Evolutionary conservation across 2,888 invertebrate species (phyloP), one percentile per base, ranked within the genome.

Genomic region (Chirona hameri): DNA sequence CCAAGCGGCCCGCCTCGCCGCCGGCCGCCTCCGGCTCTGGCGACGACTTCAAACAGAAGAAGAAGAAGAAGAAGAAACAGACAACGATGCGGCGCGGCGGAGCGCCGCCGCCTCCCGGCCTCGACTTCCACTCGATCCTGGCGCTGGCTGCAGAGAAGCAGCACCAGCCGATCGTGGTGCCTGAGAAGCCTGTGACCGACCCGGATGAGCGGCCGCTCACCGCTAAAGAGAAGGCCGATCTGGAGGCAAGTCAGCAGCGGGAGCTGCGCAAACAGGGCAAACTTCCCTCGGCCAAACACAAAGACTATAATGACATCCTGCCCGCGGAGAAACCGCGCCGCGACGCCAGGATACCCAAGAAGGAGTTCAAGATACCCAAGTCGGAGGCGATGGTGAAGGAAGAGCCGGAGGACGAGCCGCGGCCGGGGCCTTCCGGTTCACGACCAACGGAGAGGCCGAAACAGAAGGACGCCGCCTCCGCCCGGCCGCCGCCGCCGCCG

Each of bases 161-260:
- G 85, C 81, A 85, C 14, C 79, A 52, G 79, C 79, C 79, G 79
- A 27, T 52, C 52, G 1, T 52, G 52, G 52, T 52, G 15, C n/a
- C 79, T 12, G 79, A 79, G 79, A 21, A 24, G 79, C n/a, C 79
- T 10, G 52, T 27, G 1, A 1, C 48, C 27, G 79, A 79, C 52
- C 80, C 92, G 84, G 90, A 91, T 0, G 94, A 94, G 85, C 90
- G 94, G 79, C 90, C 92, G 21, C 91, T 96, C 90, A 96, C 96
- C 0, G 94, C 94, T 85, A 93, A 92, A 85, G 95, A 96, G 86
- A 94, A 91, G 86, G 90, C 90, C 79, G 94, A 95, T 86, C 90
- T 91, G 86, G 92, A 93, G 86, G 92, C 92, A 86, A 93, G 94
- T 85, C 84, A 84, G 65, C 85, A 84, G 39, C 83, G 85, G 69